A percentile compares a stretch with the other conserved stretches of the same genome.
Conservation (phyloP, 2,797 vertebrate genomes). For the Myoxocephalus aenaeus region DNA sequence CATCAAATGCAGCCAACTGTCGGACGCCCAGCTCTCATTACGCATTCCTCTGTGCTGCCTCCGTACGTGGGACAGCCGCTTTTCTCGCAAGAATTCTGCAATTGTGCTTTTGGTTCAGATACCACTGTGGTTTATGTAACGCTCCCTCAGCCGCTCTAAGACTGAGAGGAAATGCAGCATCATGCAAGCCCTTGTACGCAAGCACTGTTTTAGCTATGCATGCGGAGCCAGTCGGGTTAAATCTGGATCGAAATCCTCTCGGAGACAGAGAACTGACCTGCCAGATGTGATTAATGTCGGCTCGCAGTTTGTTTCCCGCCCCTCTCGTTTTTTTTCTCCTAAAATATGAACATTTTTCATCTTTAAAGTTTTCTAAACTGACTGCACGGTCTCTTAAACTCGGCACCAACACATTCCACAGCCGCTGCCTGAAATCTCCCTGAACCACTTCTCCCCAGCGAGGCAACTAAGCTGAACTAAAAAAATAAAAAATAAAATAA, state of each 20-base stretch:
- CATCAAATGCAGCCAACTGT: slow-evolving; percentile 55
- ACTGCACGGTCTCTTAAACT: slow-evolving; percentile 30
- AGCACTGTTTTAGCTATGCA: slow-evolving; percentile 45
- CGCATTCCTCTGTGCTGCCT: slow-evolving; percentile 34
- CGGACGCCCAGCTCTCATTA: slow-evolving; percentile 44
- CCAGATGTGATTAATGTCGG: slow-evolving; percentile 41
- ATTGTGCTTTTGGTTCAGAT: slow-evolving; percentile 29
- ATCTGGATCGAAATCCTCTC: slow-evolving; percentile 52
- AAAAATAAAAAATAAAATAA: too few species aligned
- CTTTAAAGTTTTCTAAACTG: slow-evolving; percentile 67
- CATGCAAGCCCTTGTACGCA: slow-evolving; percentile 58
- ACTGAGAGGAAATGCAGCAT: slow-evolving; percentile 74
- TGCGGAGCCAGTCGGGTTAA: slow-evolving; percentile 47
- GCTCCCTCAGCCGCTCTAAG: slow-evolving; percentile 52
- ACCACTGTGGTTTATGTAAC: slow-evolving; percentile 57
- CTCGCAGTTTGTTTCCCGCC: neutral
- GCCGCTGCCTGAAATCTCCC: slow-evolving; percentile 18
- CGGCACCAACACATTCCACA: slow-evolving; percentile 33
- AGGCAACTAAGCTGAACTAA: slow-evolving; percentile 34
- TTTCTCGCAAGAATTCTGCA: slow-evolving; percentile 26
- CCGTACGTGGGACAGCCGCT: slow-evolving; percentile 18
- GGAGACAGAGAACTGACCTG: slow-evolving; percentile 38
- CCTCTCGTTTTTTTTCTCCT: neutral
- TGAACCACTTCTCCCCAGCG: slow-evolving; percentile 19
- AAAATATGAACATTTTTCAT: slow-evolving; percentile 2